phyloP scores from a whole-genome alignment of 2,888 invertebrate species.

The Scaptomyza flava region DNA sequence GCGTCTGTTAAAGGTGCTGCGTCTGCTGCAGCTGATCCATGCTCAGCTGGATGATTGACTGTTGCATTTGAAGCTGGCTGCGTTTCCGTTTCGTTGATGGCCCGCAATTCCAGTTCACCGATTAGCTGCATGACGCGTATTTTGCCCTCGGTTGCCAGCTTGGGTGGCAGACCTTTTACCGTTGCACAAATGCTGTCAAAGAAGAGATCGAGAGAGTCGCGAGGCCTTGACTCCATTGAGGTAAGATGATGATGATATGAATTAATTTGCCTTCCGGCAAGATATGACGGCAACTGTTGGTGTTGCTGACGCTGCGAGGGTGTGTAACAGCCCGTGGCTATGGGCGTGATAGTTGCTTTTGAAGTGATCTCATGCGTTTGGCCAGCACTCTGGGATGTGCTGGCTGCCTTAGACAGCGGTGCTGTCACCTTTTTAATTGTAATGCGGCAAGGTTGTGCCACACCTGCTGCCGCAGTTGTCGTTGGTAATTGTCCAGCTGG shows the following conservation, averaged over 20 bases:
- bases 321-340: conserved; percentile 43
- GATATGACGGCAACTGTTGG: conserved; percentile 27
- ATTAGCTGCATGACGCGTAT: conserved; percentile 74
- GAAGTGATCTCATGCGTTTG: conserved; percentile 63
- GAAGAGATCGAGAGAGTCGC: conserved; percentile 71
- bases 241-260: conserved; percentile 48
- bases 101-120: conserved; percentile 67
- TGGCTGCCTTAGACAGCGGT: conserved; percentile 33
- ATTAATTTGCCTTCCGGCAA: conserved; percentile 42
- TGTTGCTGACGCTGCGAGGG: conserved; percentile 25
- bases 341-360: conserved; percentile 75
- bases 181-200: conserved; percentile 75
- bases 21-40: conserved; percentile 2
- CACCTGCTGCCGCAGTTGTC: conserved; percentile 6
- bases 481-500: conserved; percentile 26
- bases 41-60: not conserved
- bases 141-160: conserved; percentile 72
- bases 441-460: conserved; percentile 68
- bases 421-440: conserved; percentile 72
- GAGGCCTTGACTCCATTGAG: conserved; percentile 32
- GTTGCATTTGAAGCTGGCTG: not conserved
- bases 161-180: conserved; percentile 67
- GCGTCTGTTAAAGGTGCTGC: conserved; percentile 29
- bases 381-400: conserved; percentile 7
- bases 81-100: conserved; percentile 62